These are phyloP conservation scores for Phalacrocorax aristotelis DNA, from an alignment of 2,113 vertebrate genomes.

Conservation along the genomic window DNA sequence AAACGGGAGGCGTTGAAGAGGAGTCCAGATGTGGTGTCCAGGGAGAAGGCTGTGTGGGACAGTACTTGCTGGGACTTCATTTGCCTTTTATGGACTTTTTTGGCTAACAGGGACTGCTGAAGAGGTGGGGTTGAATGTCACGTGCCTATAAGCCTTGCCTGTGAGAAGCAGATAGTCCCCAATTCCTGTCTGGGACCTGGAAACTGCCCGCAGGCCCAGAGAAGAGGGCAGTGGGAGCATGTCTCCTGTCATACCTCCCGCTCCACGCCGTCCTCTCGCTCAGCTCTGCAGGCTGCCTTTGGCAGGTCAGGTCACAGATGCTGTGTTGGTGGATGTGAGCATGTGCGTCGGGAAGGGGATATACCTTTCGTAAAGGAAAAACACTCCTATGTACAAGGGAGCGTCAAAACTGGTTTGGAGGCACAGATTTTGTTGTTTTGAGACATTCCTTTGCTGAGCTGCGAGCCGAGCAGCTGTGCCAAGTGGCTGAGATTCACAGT, in stretches of 20 bases:
- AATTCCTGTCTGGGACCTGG: not conserved
- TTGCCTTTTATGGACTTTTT: conserved; percentile 31
- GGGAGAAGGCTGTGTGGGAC: not conserved
- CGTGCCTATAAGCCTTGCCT: not conserved
- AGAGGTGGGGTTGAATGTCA: not conserved
- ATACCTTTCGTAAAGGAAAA: not conserved
- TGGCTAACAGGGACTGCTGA: not conserved
- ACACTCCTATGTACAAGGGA: not conserved
- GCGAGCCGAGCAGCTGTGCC: not conserved
- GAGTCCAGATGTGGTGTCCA: conserved; percentile 28
- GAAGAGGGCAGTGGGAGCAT: not conserved
- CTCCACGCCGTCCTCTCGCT: accelerated
- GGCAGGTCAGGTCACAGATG: accelerated
- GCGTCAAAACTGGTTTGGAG: not conserved
- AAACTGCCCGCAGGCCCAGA: not conserved
- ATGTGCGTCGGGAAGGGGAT: not conserved
- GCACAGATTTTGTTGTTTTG: not conserved
- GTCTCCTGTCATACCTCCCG: not conserved
- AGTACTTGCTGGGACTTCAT: not conserved
- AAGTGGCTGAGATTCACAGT: not conserved
- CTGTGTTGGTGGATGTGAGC: accelerated
- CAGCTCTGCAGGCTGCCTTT: not conserved
- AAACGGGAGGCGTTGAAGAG: not conserved
- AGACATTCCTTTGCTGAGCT: not conserved
- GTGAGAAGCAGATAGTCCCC: not conserved